These are phyloP conservation scores for Anguilla megastoma DNA, from an alignment of 2,797 vertebrate species.

Conservation along the genomic window DNA sequence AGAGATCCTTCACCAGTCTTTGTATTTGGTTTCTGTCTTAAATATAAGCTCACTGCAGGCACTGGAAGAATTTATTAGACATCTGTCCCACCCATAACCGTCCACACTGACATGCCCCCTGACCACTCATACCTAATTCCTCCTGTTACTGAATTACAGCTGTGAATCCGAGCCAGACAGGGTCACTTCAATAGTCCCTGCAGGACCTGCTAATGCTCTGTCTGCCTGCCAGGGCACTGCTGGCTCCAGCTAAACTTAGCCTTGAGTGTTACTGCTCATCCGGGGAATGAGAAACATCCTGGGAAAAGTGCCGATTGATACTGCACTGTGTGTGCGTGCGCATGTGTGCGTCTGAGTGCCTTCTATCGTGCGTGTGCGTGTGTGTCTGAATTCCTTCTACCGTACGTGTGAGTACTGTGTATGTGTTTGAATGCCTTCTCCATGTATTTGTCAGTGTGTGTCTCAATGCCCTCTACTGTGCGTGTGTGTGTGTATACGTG, in stretches of 20 bases:
- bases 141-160: slow-evolving; percentile 21
- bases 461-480: background rate
- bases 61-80: background rate
- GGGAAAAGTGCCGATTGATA: slow-evolving; percentile 1
- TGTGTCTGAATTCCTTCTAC: background rate
- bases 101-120: background rate
- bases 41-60: background rate
- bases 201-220: slow-evolving; percentile 52
- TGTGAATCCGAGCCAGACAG: slow-evolving; percentile 22
- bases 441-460: background rate
- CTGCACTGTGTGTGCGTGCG: background rate
- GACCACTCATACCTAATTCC: slow-evolving; percentile 6
- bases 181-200: slow-evolving; percentile 42
- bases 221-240: slow-evolving; percentile 54
- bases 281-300: slow-evolving; percentile 70
- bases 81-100: slow-evolving; percentile 1
- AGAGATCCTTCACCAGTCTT: background rate
- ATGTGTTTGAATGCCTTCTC: slow-evolving; percentile 11
- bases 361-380: background rate
- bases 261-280: slow-evolving; percentile 61
- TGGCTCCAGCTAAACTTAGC: slow-evolving; percentile 78
- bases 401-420: background rate
- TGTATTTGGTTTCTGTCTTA: background rate
- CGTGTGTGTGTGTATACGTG: background rate
- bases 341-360: background rate